A percentile compares a stretch with the other conserved stretches of the same genome.
Conservation (phyloP, 1,140 invertebrate genomes). For the Drosophila kurseongensis region DNA sequence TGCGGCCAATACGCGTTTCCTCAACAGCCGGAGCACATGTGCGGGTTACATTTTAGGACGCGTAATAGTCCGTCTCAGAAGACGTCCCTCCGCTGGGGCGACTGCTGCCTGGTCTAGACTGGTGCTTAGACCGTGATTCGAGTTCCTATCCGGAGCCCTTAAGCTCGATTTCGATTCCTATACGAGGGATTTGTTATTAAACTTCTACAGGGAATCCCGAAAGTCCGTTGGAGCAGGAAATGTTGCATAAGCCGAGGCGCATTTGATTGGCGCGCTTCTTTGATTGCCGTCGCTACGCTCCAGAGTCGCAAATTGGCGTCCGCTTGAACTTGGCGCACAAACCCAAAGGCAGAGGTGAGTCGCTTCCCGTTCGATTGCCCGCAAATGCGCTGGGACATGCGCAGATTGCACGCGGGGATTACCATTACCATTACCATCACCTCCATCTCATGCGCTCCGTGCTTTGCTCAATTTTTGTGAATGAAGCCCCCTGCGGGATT, state of each 20-base stretch:
- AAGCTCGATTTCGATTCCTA: not conserved
- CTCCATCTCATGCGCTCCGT: constrained; percentile 21
- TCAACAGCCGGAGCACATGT: constrained; percentile 90
- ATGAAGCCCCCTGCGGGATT: constrained; percentile 40
- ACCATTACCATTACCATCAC: not conserved
- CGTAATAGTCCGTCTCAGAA: constrained; percentile 97
- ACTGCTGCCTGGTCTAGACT: constrained; percentile 88
- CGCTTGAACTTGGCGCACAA: constrained; percentile 72
- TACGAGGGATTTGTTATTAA: constrained; percentile 37
- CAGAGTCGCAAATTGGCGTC: constrained; percentile 53
- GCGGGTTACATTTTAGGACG: constrained; percentile 96
- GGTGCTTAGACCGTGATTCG: constrained; percentile 5
- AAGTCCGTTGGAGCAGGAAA: constrained; percentile 38
- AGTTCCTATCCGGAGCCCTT: constrained; percentile 11
- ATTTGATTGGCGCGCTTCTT: constrained; percentile 80
- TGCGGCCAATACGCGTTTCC: constrained; percentile 59
- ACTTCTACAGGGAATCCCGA: constrained; percentile 2
- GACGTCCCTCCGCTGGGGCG: constrained; percentile 96
- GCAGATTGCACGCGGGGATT: constrained; percentile 38
- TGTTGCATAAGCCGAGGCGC: constrained; percentile 77
- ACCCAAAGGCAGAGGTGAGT: constrained; percentile 65
- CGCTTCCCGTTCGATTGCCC: constrained; percentile 50
- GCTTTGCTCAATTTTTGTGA: constrained; percentile 67
- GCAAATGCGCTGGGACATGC: constrained; percentile 67
- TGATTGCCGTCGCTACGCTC: constrained; percentile 63